phyloP scores from a whole-genome alignment of 2,113 vertebrate genomes.

The Salvelinus fontinalis region DNA sequence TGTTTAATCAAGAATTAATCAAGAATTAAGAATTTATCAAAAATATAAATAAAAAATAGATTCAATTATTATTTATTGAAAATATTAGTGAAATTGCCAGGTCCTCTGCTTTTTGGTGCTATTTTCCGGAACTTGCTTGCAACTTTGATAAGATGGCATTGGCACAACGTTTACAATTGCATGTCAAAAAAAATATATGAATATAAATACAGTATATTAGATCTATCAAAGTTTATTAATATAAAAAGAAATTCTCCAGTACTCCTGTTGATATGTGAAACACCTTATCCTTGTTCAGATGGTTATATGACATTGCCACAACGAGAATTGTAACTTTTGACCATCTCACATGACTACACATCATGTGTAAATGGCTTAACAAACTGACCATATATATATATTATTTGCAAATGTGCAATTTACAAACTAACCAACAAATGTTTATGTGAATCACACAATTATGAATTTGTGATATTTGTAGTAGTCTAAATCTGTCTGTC shows the following conservation, averaged over 20 bases:
- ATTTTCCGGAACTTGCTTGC: conserved; percentile 1
- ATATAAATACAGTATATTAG: conserved; percentile 45
- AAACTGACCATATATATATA: conserved; percentile 56
- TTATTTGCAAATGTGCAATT: conserved; percentile 38
- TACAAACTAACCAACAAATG: conserved; percentile 68
- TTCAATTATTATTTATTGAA: background rate
- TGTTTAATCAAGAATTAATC: background rate
- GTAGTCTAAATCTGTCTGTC: background rate
- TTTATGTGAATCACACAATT: conserved; percentile 34
- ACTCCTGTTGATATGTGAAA: conserved; percentile 38
- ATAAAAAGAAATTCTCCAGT: conserved; percentile 22
- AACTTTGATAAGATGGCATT: conserved; percentile 23
- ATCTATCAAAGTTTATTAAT: conserved; percentile 48
- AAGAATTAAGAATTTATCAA: background rate
- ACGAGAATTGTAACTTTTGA: conserved; percentile 47
- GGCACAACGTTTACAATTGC: conserved; percentile 54
- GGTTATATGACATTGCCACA: conserved; percentile 67
- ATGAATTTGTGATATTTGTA: conserved; percentile 59
- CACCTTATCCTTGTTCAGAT: conserved; percentile 56
- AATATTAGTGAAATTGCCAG: conserved; percentile 50
- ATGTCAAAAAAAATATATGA: conserved; percentile 63
- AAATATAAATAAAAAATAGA: background rate
- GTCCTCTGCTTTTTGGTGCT: conserved; percentile 5
- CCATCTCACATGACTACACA: conserved; percentile 28
- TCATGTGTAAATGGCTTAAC: conserved; percentile 42